A percentile compares a stretch with the other conserved stretches of the same genome.
These are phyloP conservation scores for Cygnus atratus DNA, from an alignment of 2,113 vertebrate genomes.

Conservation along the genomic window DNA sequence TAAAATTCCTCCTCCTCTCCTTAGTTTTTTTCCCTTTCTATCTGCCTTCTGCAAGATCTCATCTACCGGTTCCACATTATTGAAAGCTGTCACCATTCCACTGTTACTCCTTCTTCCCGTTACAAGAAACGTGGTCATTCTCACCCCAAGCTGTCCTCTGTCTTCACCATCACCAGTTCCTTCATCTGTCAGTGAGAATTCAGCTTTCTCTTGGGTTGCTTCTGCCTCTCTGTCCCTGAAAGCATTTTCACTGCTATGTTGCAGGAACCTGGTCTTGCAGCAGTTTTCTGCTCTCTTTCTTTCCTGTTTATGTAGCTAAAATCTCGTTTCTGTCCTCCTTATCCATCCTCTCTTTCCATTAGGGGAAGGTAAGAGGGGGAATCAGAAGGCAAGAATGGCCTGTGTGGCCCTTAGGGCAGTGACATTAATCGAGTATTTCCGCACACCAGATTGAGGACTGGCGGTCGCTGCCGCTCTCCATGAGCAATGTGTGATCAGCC, in stretches of 20 bases:
- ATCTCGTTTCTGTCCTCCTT: not conserved
- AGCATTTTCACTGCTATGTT: not conserved
- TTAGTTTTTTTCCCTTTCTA: not conserved
- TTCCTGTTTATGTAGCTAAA: not conserved
- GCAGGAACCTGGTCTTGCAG: not conserved
- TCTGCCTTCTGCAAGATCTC: not conserved
- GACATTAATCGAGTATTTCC: not conserved
- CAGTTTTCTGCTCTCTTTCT: not conserved
- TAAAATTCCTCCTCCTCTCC: not conserved
- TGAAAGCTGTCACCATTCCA: not conserved
- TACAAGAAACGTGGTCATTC: fast-evolving
- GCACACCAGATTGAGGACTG: not conserved
- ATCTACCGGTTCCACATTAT: not conserved
- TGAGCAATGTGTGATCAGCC: not conserved
- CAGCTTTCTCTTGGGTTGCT: not conserved
- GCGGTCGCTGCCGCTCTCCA: not conserved
- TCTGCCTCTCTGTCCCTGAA: not conserved
- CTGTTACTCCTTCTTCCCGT: not conserved
- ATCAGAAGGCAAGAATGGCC: not conserved
- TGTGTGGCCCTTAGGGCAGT: not conserved
- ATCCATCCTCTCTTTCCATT: not conserved
- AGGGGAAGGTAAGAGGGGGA: not conserved
- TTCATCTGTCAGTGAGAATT: not conserved
- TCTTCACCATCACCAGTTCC: not conserved
- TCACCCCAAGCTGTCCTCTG: not conserved